Evolutionary conservation across 2,797 vertebrate genomes (phyloP).

Genomic region (Tympanoctomys barrerae): DNA sequence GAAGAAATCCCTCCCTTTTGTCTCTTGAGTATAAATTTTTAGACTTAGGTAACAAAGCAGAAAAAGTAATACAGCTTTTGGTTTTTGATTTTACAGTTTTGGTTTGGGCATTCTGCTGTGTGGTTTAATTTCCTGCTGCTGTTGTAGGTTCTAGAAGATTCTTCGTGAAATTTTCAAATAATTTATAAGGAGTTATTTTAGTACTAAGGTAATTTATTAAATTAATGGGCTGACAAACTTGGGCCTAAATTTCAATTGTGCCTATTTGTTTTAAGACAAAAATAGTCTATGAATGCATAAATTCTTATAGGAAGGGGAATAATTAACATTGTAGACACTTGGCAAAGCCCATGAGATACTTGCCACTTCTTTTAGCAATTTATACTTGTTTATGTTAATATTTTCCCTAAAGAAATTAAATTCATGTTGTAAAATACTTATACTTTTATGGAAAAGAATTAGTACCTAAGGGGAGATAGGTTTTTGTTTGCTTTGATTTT

Average conservation of each 20-base stretch:
- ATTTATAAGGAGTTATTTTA: background rate
- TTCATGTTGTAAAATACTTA: background rate
- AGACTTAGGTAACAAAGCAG: background rate
- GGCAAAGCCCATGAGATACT: background rate
- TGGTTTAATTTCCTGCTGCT: background rate
- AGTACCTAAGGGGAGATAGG: background rate
- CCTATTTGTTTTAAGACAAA: background rate
- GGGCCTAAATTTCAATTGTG: background rate
- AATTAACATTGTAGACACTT: background rate
- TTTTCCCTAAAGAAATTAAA: background rate
- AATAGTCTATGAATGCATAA: background rate
- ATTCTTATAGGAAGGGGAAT: slow-evolving; percentile 19
- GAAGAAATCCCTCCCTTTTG: background rate
- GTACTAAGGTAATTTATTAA: slow-evolving; percentile 1
- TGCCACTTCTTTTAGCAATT: background rate
- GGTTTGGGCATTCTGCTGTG: background rate
- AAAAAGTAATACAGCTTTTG: background rate
- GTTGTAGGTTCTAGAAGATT: background rate
- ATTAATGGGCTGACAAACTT: background rate
- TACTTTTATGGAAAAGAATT: background rate
- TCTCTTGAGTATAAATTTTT: background rate
- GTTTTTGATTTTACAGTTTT: background rate
- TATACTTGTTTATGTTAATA: background rate
- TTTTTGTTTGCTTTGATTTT: background rate
- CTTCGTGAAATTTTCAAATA: slow-evolving; percentile 33